Evolutionary conservation across 2,888 invertebrate genomes (phyloP).

Genomic region (Idaea dimidiata): DNA sequence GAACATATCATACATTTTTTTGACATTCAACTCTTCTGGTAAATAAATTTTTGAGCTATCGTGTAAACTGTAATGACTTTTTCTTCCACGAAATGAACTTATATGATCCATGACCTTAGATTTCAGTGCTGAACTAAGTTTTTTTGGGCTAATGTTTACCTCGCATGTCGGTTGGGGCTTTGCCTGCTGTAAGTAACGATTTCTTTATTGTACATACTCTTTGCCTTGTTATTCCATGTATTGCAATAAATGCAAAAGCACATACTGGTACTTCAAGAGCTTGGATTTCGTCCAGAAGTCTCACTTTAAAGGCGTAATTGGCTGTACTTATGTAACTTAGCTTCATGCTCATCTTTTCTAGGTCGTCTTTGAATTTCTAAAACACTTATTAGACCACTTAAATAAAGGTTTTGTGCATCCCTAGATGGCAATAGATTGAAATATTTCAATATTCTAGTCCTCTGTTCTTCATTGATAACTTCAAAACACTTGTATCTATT

Average conservation of each 20-base stretch:
- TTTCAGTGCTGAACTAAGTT: too few species aligned
- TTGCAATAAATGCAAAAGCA: constrained; percentile 14
- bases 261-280: constrained; percentile 13
- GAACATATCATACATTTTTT: too few species aligned
- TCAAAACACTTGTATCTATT: constrained; percentile 22
- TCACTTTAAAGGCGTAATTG: constrained; percentile 17
- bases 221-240: constrained; percentile 16
- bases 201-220: constrained; percentile 16
- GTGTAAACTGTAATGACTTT: constrained; percentile 29
- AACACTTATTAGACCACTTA: constrained; percentile 17
- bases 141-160: constrained; percentile 9
- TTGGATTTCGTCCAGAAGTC: constrained; percentile 14
- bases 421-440: constrained; percentile 16
- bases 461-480: constrained; percentile 16
- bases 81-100: constrained; percentile 29
- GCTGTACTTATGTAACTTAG: constrained; percentile 20
- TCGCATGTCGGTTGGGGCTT: constrained; percentile 10
- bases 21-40: too few species aligned
- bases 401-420: constrained; percentile 10
- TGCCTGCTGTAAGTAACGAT: constrained; percentile 13
- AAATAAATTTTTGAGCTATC: too few species aligned
- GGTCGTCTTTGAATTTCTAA: constrained; percentile 20
- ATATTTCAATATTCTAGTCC: constrained; percentile 16
- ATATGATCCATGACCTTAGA: constrained; percentile 27
- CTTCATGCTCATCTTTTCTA: constrained; percentile 17